These are phyloP conservation scores for Neoaliturus tenellus DNA, from an alignment of 2,888 invertebrate species.

Conservation along the genomic window DNA sequence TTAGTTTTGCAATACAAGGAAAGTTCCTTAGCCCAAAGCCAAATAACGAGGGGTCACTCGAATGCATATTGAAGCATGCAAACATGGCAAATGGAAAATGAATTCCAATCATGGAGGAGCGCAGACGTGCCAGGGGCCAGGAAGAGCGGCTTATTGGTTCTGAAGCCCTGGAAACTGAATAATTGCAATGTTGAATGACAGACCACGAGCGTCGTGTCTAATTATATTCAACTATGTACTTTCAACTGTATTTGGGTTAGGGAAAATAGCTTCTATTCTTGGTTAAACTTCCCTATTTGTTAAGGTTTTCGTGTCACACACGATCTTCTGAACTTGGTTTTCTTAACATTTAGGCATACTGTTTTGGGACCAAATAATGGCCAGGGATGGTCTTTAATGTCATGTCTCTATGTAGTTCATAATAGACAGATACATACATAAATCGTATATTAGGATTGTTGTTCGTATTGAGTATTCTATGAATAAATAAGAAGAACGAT, in stretches of 20 bases:
- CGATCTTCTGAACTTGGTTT: too few relatives aligned
- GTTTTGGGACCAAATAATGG: too few relatives aligned
- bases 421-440: too few relatives aligned
- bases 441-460: too few relatives aligned
- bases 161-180: neutral
- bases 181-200: neutral
- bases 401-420: too few relatives aligned
- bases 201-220: constrained; percentile 26
- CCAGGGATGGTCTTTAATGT: too few relatives aligned
- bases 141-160: neutral
- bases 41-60: constrained; percentile 2
- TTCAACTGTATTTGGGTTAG: neutral
- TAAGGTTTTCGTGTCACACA: too few relatives aligned
- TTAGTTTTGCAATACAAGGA: constrained; percentile 31
- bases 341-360: too few relatives aligned
- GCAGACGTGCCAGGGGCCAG: neutral
- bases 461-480: too few relatives aligned
- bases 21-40: constrained; percentile 13
- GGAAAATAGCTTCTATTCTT: neutral
- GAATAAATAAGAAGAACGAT: too few relatives aligned
- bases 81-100: neutral
- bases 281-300: neutral
- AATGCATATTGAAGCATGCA: constrained; percentile 6
- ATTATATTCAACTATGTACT: constrained; percentile 5
- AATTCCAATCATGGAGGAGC: constrained; percentile 2